These are phyloP conservation scores for Venusia cambrica DNA, from an alignment of 2,888 invertebrate species.

Conservation along the genomic window DNA sequence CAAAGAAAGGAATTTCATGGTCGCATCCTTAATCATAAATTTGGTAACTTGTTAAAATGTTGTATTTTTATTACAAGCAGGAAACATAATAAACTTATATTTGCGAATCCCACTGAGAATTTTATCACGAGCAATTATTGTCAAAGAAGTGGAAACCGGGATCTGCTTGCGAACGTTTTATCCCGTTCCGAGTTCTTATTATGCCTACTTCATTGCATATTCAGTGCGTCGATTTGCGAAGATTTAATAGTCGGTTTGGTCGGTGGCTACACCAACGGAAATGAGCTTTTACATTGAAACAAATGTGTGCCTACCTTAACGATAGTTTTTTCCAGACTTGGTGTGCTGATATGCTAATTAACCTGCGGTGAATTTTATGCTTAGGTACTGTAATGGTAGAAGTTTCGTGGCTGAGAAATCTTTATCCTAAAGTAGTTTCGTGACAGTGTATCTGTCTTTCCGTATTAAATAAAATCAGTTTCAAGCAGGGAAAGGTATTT, in stretches of 20 bases:
- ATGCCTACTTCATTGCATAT: slow-evolving; percentile 52
- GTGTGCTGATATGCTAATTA: too few species aligned
- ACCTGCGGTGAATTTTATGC: too few species aligned
- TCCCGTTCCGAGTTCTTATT: slow-evolving; percentile 35
- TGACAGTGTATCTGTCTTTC: too few species aligned
- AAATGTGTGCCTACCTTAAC: slow-evolving; percentile 43
- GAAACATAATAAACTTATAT: slow-evolving; percentile 30
- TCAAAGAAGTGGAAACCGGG: slow-evolving; percentile 23
- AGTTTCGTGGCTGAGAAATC: too few species aligned
- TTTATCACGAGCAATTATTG: slow-evolving; percentile 32
- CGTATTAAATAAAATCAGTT: too few species aligned
- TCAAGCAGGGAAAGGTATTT: too few species aligned
- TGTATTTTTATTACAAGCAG: slow-evolving; percentile 15
- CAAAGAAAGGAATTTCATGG: too few species aligned
- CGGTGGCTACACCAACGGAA: slow-evolving; percentile 48
- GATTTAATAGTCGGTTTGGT: slow-evolving; percentile 51
- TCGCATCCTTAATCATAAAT: slow-evolving; percentile 6
- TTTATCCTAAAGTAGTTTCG: too few species aligned
- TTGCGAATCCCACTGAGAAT: slow-evolving; percentile 29
- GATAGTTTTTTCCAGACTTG: slow-evolving; percentile 36
- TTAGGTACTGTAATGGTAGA: too few species aligned
- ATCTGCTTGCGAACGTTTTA: slow-evolving; percentile 30
- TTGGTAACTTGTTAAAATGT: slow-evolving; percentile 7
- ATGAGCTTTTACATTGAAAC: slow-evolving; percentile 62
- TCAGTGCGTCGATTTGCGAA: slow-evolving; percentile 51